A percentile compares a stretch with the other conserved stretches of the same genome.
These are phyloP conservation scores for Myathropa florea DNA, from an alignment of 2,888 invertebrate species.

Conservation along the genomic window DNA sequence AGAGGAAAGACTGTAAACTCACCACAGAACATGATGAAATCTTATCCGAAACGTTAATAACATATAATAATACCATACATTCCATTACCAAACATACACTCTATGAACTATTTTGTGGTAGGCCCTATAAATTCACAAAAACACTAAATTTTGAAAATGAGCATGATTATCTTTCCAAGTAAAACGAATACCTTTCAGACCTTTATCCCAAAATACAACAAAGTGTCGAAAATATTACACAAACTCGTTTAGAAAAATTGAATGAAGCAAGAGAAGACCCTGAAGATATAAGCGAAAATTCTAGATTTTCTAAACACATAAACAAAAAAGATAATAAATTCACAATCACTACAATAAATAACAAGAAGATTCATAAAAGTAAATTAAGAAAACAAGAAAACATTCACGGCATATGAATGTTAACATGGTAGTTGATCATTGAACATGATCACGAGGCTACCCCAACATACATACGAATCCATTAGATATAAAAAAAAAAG, in stretches of 20 bases:
- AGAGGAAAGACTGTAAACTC: not conserved
- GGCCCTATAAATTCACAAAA: constrained; percentile 43
- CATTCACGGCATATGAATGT: too few species aligned
- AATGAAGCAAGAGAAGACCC: constrained; percentile 28
- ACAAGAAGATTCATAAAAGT: too few species aligned
- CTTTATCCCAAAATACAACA: constrained; percentile 33
- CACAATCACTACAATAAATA: too few species aligned
- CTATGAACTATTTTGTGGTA: constrained; percentile 30
- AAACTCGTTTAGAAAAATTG: constrained; percentile 2
- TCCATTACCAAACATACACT: constrained; percentile 46
- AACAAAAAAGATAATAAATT: too few species aligned
- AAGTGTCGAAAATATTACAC: not conserved
- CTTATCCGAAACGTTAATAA: not conserved
- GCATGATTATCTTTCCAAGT: constrained; percentile 24
- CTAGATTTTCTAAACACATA: too few species aligned
- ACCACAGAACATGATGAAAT: not conserved
- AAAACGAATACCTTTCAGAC: constrained; percentile 29
- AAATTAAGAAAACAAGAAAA: too few species aligned
- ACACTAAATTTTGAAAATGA: constrained; percentile 8
- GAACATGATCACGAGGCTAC: too few species aligned
- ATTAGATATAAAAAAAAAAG: too few species aligned
- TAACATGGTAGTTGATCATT: too few species aligned
- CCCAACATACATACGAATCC: too few species aligned
- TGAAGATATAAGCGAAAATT: not conserved
- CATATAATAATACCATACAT: too few species aligned